Evolutionary conservation across 1,140 invertebrate species (phyloP), one percentile per base, ranked within the genome.

Genomic region (Aphis craccivora): DNA sequence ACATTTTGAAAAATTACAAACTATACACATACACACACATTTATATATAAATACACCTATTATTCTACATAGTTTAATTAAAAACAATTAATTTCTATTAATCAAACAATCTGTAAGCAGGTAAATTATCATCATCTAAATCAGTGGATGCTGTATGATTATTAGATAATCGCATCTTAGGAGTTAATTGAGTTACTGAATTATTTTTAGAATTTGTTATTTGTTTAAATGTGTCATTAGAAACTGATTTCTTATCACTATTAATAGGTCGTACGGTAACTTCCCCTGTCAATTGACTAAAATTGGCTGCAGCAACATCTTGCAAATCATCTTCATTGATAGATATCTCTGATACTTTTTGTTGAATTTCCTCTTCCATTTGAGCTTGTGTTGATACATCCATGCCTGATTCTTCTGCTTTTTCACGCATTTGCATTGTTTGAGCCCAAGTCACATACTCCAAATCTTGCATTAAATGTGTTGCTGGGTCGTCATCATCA

Each of bases 371-470:
- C 20, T 53, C 91, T 83, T 45, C 43, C 45, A 92, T 81, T 84
- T 83, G 76, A 25, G n/a, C 67, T 53, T 92, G 76, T 84, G 53
- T 14, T 48, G 91, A 9, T 92, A 84, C 30, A 92, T 84, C 91
- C 48, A 92, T 20, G 5, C 91, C 91, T 6, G 76, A 92, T 20
- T 91, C 90, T 84, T 84, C 76, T 18, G 91, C 91, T 53, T 92
- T 18, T 53, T 92, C 91, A 92, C 91, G 91, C 45, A 92, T 51
- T 45, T 92, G 45, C 76, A 92, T 84, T 51, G 83, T 84, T 92
- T 92, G 91, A 53, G 91, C 76, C 91, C 91, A 92, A 84, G 76
- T 92, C 8, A 92, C 91, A 92, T 92, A 92, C 20, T 92, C 91
- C 14, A 92, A 84, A 84, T 92, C 76, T 37, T 83, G 30, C 83